Evolutionary conservation across 2,888 invertebrate species (phyloP), one percentile per base, ranked within the genome.

Genomic region (Sisyra terminalis): DNA sequence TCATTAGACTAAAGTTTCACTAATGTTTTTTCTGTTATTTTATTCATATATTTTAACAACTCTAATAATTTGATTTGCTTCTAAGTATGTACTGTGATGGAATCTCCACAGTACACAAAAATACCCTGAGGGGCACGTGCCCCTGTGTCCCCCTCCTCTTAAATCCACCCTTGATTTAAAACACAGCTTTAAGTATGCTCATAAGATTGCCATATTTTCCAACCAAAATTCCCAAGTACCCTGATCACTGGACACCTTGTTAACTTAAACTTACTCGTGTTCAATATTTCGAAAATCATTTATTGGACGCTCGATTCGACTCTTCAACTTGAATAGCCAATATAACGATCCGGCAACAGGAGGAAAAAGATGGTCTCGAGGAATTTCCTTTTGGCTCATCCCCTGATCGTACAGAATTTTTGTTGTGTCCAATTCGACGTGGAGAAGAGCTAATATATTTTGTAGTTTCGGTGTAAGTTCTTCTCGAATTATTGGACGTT

Each of bases 331-430:
- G 50, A 70, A 59, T 1, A 86, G 59, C 75, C 81, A 85, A 53
- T 77, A 73, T 13, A 89, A 57, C 38, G 74, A 66, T 0, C 88
- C 88, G 18, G 82, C 74, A 0, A 84, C 75, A 10, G 79, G 78
- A 1, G 90, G 87, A 54, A 81, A 75, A 55, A 80, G 76, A 10
- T 66, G 60, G 54, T 82, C 77, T 2, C 75, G 69, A 1, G 71
- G 70, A 7, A 69, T 55, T 15, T 65, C 65, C 32, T 70, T 63
- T 1, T 53, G 51, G 35, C 65, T 59, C 51, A 67, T 64, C 47
- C 73, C 73, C 43, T 70, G 66, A 47, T 76, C 73, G 46, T 64
- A 78, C 46, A 73, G 66, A 49, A 69, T 66, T 56, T 84, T 82
- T 0, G 78, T 72, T 1, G 60, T 62, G 50, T 78, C 74, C 17